Evolutionary conservation across 2,113 vertebrate genomes (phyloP), one percentile per base, ranked within the genome.

Genomic region (Pelodiscus sinensis): DNA sequence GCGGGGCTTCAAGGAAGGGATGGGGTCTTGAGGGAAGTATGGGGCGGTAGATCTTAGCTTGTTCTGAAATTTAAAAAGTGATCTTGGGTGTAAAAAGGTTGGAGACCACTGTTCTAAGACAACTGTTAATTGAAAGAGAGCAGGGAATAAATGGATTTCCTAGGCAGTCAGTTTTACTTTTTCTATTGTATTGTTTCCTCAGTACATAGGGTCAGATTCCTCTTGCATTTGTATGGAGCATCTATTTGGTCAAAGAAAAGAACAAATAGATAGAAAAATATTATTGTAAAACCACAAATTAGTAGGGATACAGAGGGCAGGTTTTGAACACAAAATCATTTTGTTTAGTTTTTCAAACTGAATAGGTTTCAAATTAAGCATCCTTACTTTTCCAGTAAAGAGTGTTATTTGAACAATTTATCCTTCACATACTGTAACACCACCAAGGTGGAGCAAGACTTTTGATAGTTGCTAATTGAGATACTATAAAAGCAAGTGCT

Each of bases 381-480:
- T 0, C 4, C 19, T 11, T 24, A 44, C 8, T 77, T n/a, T 71
- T 84, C n/a, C 50, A 73, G 81, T 44, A 94, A 65, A 65, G 62
- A 65, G 16, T 0, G 54, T 21, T 62, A 44, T 1, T 82, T 10
- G 4, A 82, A 13, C 82, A 9, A 8, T 81, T 88, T 38, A 88
- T 75, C 35, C 24, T 88, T 21, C 73, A 19, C 27, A 7, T 50
- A 12, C 1, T 57, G 8, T 27, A 57, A 2, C 13, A 56, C 13
- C 18, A 44, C 4, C 73, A 13, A 13, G 4, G 86, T 16, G 27
- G 75, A 0, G 51, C 3, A 85, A 8, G 4, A 2, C 1, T 4
- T 60, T 27, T 56, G 11, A 24, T 52, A 87, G 8, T 44, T 44
- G 38, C 8, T 9, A 86, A 21, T 65, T 88, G 24, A 8, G 35